Evolutionary conservation across 2,797 vertebrate genomes (phyloP).

Genomic region (Phoebastria nigripes): DNA sequence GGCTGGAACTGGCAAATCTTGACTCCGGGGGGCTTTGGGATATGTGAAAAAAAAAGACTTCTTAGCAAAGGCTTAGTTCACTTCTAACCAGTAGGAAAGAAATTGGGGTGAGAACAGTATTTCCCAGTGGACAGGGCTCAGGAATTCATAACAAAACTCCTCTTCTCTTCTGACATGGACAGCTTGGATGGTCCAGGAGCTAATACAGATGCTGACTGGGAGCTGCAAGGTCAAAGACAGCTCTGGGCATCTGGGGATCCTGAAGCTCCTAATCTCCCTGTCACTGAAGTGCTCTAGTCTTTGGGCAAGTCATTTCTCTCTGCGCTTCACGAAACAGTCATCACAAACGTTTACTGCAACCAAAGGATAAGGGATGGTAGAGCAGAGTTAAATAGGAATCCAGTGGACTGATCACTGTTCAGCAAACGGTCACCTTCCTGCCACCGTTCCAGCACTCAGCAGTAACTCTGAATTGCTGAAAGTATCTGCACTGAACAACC

Average conservation of each 20-base stretch:
- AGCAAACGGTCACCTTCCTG: not conserved
- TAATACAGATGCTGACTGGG: not conserved
- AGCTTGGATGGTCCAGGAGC: not conserved
- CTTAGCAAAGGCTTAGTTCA: not conserved
- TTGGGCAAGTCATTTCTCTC: not conserved
- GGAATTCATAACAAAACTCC: not conserved
- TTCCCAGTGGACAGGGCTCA: not conserved
- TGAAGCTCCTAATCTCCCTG: not conserved
- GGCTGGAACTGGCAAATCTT: conserved; percentile 9
- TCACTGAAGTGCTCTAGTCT: not conserved
- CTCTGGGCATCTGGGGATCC: not conserved
- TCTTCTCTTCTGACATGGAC: not conserved
- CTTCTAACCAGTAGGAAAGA: not conserved
- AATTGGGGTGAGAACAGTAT: not conserved
- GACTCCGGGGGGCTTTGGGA: not conserved
- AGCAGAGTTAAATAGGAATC: not conserved
- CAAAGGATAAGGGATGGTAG: not conserved
- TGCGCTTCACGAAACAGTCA: not conserved
- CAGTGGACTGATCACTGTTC: not conserved
- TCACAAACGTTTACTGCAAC: not conserved
- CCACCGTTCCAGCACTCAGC: not conserved
- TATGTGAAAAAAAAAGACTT: not conserved
- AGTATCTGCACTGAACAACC: not conserved
- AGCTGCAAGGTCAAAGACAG: not conserved
- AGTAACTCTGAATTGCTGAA: not conserved